Evolutionary conservation across 2,113 vertebrate genomes (phyloP).

Genomic region (Platichthys flesus): DNA sequence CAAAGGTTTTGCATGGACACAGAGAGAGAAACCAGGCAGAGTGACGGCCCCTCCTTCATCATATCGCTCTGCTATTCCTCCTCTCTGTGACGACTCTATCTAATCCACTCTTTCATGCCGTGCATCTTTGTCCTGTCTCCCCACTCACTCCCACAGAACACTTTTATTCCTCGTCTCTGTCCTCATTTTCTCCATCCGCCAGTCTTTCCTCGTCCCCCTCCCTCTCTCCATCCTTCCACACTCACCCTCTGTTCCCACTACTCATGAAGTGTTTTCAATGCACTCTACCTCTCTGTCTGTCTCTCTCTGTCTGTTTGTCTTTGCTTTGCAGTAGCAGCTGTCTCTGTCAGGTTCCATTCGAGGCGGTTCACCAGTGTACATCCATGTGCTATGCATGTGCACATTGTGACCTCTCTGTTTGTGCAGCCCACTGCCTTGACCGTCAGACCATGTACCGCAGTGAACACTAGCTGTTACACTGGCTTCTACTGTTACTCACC

Average conservation of each 20-base stretch:
- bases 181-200: slow-evolving; percentile 24
- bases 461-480: slow-evolving; percentile 52
- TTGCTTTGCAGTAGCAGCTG: slow-evolving; percentile 8
- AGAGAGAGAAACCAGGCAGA: background rate
- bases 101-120: slow-evolving; percentile 30
- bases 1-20: slow-evolving; percentile 8
- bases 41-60: slow-evolving; percentile 15
- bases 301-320: background rate
- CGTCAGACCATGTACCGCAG: slow-evolving; percentile 56
- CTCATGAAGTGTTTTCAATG: slow-evolving; percentile 28
- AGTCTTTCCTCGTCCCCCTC: background rate
- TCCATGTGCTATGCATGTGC: background rate
- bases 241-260: background rate
- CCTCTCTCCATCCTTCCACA: background rate
- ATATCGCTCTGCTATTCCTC: slow-evolving; percentile 32
- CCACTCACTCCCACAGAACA: slow-evolving; percentile 3
- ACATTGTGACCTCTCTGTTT: slow-evolving; percentile 32
- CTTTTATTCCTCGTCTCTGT: slow-evolving; percentile 26
- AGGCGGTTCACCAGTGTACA: background rate
- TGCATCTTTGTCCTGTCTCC: background rate
- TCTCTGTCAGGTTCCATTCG: slow-evolving; percentile 47
- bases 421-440: slow-evolving; percentile 48
- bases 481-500: slow-evolving; percentile 36
- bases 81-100: slow-evolving; percentile 26
- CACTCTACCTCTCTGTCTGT: slow-evolving; percentile 23